Evolutionary conservation across 2,113 vertebrate genomes (phyloP), one percentile per base, ranked within the genome.

Genomic region (Chinchilla lanigera): DNA sequence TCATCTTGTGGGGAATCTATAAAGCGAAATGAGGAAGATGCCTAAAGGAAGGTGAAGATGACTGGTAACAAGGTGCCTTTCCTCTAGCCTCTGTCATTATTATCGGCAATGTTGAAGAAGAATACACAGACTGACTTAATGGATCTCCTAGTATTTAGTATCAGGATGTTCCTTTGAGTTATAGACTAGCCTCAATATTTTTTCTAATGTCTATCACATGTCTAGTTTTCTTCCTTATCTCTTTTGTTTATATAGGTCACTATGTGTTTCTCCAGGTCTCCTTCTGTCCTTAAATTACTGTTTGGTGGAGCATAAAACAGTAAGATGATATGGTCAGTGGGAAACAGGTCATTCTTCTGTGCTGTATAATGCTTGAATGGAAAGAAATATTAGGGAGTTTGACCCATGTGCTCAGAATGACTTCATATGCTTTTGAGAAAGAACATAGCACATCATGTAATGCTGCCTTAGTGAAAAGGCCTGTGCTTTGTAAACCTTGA

Each of bases 391-490:
- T 80, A 86, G 61, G 7, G 12, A 41, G 13, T 88, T 84, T 87
- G 24, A 80, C 3, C 38, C 30, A 75, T 30, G 44, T 83, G 4
- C 28, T 67, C 73, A 88, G 44, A 24, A 73, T 82, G 93, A 56
- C 56, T 89, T 89, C 54, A 65, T 56, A 50, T 63, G 65, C 58
- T 86, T 95, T 82, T 63, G 41, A 78, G 60, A n/a, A 89, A 87
- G 54, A 94, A 73, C 60, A 90, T 2, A 84, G 41, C 85, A 86
- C n/a, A 50, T 85, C 47, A 92, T 82, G 16, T 17, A 89, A 95
- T 86, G 17, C 52, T 82, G 20, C 16, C 20, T 90, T 28, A 65
- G 52, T 86, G 61, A 54, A 80, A 92, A 63, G 7, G 24, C 5
- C 85, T 93, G 11, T 63, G 6, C 50, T 92, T 92, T 87, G 92